phyloP scores from a whole-genome alignment of 2,797 vertebrate genomes.

The Phataginus tricuspis region DNA sequence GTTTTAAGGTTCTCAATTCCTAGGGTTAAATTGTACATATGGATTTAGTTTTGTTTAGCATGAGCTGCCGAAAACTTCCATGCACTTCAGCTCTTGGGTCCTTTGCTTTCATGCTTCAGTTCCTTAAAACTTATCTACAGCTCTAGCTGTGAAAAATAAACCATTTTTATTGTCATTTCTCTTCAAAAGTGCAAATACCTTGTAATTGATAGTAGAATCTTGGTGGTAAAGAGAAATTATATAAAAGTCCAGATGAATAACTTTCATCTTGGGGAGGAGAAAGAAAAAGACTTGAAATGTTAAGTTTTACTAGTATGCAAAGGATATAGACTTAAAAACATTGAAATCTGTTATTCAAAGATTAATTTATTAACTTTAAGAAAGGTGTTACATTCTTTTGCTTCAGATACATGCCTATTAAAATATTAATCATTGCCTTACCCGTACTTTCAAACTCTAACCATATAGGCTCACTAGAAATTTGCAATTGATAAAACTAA shows the following conservation, averaged over 20 bases:
- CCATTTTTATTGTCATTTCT: constrained; percentile 7
- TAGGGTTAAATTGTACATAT: neutral
- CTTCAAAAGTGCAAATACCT: constrained; percentile 46
- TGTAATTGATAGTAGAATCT: neutral
- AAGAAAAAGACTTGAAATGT: neutral
- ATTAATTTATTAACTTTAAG: neutral
- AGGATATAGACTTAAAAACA: neutral
- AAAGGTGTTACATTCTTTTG: neutral
- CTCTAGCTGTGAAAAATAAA: constrained; percentile 17
- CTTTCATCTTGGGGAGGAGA: neutral
- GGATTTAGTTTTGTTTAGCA: neutral
- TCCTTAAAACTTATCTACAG: neutral
- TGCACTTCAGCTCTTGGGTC: neutral
- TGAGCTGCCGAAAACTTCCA: neutral
- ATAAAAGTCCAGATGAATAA: neutral
- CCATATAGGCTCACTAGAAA: neutral
- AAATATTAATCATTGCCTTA: neutral
- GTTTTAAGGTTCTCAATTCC: neutral
- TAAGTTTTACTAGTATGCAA: neutral
- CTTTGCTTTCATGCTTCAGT: neutral
- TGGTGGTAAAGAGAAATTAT: neutral
- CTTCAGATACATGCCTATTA: neutral
- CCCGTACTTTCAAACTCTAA: neutral
- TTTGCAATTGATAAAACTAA: neutral
- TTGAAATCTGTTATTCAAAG: neutral